These are phyloP conservation scores for Nymphalis polychloros DNA, from an alignment of 2,888 invertebrate genomes.

Conservation along the genomic window DNA sequence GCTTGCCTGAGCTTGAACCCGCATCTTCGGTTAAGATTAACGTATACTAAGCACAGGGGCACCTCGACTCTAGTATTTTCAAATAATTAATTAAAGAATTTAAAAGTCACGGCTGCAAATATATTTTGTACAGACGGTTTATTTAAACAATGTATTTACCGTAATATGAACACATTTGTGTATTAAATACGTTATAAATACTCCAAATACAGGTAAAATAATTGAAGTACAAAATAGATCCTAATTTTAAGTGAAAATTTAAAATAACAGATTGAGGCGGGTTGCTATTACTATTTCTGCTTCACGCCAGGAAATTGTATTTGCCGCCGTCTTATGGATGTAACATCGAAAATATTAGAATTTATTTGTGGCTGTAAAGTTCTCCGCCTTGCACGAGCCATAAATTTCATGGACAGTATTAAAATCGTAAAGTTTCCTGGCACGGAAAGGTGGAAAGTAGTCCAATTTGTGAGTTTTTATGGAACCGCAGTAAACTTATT, in stretches of 20 bases:
- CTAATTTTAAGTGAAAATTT: conserved; percentile 52
- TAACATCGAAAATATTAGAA: conserved; percentile 48
- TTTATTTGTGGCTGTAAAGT: conserved; percentile 42
- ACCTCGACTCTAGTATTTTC: too few species aligned
- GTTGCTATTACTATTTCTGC: conserved; percentile 57
- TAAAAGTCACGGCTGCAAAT: too few species aligned
- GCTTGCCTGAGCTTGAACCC: too few species aligned
- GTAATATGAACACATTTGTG: too few species aligned
- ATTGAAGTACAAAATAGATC: background rate
- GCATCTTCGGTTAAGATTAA: too few species aligned
- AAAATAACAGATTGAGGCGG: conserved; percentile 57
- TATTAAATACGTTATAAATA: too few species aligned
- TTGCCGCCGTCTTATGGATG: conserved; percentile 49
- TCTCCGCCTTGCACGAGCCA: conserved; percentile 32
- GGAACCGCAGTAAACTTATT: conserved; percentile 17
- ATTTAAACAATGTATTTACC: too few species aligned
- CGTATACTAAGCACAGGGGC: too few species aligned
- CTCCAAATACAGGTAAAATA: background rate
- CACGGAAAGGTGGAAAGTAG: conserved; percentile 27
- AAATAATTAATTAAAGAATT: too few species aligned
- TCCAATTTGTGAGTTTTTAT: conserved; percentile 27
- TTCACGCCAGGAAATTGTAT: conserved; percentile 66
- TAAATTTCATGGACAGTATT: conserved; percentile 42
- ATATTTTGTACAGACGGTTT: too few species aligned
- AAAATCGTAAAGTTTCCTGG: conserved; percentile 40